These are phyloP conservation scores for Ypsolopha sequella DNA, from an alignment of 2,888 invertebrate genomes.

Conservation along the genomic window DNA sequence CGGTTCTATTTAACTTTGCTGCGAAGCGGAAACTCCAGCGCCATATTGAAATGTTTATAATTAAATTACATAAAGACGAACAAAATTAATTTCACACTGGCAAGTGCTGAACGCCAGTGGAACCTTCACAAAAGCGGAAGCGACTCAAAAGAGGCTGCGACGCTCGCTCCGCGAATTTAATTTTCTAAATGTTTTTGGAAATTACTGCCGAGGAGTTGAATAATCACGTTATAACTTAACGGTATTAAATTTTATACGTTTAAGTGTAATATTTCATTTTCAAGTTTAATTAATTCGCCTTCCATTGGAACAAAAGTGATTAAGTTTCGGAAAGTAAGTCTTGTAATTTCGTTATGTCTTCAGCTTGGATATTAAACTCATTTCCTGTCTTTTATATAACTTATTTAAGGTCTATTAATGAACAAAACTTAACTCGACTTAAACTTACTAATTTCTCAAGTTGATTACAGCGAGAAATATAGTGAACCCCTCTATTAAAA, in stretches of 20 bases:
- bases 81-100: conserved; percentile 70
- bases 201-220: conserved; percentile 59
- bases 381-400: not conserved
- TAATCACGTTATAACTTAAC: conserved; percentile 70
- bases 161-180: conserved; percentile 53
- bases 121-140: conserved; percentile 47
- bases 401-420: too few relatives aligned
- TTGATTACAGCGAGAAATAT: too few relatives aligned
- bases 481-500: too few relatives aligned
- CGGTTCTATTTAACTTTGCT: conserved; percentile 70
- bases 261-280: conserved; percentile 72
- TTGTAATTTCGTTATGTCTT: conserved; percentile 4
- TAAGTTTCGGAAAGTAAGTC: conserved; percentile 8
- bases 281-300: conserved; percentile 69
- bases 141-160: conserved; percentile 43
- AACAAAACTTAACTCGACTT: too few relatives aligned
- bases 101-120: conserved; percentile 51
- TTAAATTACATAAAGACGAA: conserved; percentile 72
- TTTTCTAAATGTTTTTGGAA: conserved; percentile 67
- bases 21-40: conserved; percentile 64
- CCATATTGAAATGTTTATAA: conserved; percentile 72
- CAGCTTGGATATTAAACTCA: not conserved
- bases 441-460: too few relatives aligned
- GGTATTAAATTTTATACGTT: conserved; percentile 69
- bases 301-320: conserved; percentile 20